Percentiles rank a stretch among this genome's conserved stretches.
These are phyloP conservation scores for Mellivora capensis DNA, from an alignment of 2,113 vertebrate genomes.

Conservation along the genomic window DNA sequence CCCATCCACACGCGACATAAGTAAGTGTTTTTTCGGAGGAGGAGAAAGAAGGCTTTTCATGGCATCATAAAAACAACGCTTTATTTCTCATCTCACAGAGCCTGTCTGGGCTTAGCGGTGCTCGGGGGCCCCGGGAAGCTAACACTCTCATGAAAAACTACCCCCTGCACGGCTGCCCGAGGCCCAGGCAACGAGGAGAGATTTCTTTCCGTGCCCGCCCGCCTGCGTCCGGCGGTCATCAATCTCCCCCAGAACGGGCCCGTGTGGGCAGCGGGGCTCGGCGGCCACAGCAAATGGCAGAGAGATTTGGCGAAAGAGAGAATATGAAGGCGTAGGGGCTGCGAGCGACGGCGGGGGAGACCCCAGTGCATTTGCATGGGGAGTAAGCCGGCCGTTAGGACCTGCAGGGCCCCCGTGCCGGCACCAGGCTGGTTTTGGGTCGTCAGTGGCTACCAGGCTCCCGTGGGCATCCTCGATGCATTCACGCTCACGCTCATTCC, in stretches of 20 bases:
- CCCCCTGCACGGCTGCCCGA: not conserved
- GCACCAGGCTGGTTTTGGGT: not conserved
- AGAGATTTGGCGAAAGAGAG: slow-evolving; percentile 36
- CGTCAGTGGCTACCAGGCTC: not conserved
- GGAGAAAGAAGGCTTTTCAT: not conserved
- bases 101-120: slow-evolving; percentile 37
- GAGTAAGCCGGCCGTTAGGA: not conserved
- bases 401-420: not conserved
- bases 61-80: slow-evolving; percentile 44
- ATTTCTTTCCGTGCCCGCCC: slow-evolving; percentile 25
- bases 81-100: slow-evolving; percentile 55
- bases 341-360: not conserved
- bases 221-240: slow-evolving; percentile 41
- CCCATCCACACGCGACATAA: slow-evolving; percentile 33
- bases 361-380: not conserved
- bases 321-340: fast-evolving
- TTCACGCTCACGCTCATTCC: too few species aligned
- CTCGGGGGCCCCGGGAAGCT: not conserved
- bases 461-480: not conserved
- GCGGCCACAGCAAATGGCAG: slow-evolving; percentile 21
- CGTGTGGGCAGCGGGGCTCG: not conserved
- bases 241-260: slow-evolving; percentile 44
- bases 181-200: not conserved
- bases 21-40: slow-evolving; percentile 54
- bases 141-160: slow-evolving; percentile 56